phyloP scores from a whole-genome alignment of 2,113 vertebrate species.

The Jaculus jaculus region DNA sequence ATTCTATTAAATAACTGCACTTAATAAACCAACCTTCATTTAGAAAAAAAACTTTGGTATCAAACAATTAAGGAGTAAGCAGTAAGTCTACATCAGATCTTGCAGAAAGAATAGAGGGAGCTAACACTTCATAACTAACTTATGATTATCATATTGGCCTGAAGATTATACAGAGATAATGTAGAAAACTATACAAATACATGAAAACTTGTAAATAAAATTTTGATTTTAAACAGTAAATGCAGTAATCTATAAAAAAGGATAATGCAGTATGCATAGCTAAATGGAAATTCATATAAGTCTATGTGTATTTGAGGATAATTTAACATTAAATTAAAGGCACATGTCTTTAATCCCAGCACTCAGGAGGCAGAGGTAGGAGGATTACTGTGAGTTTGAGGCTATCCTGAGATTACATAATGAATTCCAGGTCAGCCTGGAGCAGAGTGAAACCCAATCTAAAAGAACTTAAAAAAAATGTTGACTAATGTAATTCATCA shows the following conservation, averaged over 20 bases:
- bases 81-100: not conserved
- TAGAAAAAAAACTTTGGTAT: not conserved
- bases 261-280: not conserved
- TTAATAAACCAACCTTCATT: not conserved
- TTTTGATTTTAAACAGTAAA: not conserved
- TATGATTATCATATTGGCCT: not conserved
- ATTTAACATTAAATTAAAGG: not conserved
- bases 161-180: not conserved
- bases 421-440: no score
- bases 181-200: not conserved
- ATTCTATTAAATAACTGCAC: not conserved
- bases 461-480: no score
- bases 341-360: no score
- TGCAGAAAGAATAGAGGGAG: not conserved
- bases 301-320: not conserved
- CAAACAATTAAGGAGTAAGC: not conserved
- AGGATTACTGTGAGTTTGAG: no score
- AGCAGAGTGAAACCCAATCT: no score
- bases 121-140: not conserved
- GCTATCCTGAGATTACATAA: no score
- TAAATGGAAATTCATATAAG: not conserved
- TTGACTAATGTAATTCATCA: not conserved
- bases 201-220: not conserved
- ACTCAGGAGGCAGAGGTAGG: no score
- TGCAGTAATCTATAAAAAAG: not conserved